Evolutionary conservation across 2,113 vertebrate genomes (phyloP).

Genomic region (Hippocampus abdominalis): DNA sequence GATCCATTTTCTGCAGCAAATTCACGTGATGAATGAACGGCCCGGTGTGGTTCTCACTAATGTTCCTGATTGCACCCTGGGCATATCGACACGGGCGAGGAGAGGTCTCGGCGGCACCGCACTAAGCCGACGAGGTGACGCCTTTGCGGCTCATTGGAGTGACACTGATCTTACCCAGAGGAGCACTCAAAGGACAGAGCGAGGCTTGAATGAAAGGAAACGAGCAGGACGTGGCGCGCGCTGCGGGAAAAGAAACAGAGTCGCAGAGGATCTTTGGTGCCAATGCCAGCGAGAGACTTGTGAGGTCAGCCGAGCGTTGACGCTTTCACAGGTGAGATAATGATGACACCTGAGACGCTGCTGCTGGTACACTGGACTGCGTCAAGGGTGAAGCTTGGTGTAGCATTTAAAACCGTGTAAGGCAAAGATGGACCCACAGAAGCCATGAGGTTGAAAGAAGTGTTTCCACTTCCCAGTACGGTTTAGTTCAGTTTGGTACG

Average conservation of each 20-base stretch:
- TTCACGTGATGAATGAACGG: not conserved
- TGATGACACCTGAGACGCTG: not conserved
- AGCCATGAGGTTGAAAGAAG: no score
- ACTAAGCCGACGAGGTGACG: constrained; percentile 1
- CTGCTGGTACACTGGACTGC: not conserved
- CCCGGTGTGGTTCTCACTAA: not conserved
- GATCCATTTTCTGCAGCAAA: not conserved
- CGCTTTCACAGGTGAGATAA: not conserved
- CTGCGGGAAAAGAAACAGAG: not conserved
- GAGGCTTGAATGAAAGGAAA: constrained; percentile 3
- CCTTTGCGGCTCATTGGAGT: constrained; percentile 2
- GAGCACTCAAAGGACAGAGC: constrained; percentile 10
- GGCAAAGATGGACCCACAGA: not conserved
- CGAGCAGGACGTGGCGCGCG: not conserved
- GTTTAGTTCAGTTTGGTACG: no score
- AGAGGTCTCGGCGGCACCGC: not conserved
- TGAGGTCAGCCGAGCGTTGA: constrained; percentile 1
- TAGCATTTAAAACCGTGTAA: not conserved
- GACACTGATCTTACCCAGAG: constrained; percentile 7
- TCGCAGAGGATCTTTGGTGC: not conserved
- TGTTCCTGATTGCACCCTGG: not conserved
- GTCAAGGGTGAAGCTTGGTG: not conserved
- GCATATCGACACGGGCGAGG: not conserved
- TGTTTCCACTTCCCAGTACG: no score
- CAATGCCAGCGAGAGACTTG: not conserved